Evolutionary conservation across 2,797 vertebrate species (phyloP).

Genomic region (Alca torda): DNA sequence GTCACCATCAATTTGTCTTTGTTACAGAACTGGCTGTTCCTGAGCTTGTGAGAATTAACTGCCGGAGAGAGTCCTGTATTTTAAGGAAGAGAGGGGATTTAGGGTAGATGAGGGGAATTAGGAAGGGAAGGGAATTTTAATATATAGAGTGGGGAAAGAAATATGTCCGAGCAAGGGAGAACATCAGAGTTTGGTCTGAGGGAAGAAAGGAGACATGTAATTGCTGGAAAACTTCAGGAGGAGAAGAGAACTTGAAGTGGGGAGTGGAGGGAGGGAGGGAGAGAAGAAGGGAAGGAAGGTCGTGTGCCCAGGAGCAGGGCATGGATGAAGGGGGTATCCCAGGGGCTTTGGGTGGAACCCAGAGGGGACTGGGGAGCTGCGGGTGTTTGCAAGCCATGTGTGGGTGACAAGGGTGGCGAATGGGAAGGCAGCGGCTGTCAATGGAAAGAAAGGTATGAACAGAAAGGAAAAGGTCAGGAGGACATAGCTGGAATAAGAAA

Average conservation of each 20-base stretch:
- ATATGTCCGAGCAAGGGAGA: background rate
- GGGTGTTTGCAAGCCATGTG: background rate
- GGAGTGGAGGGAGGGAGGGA: background rate
- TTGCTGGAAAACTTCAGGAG: background rate
- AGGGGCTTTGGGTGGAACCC: background rate
- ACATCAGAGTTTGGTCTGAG: background rate
- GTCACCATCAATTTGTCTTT: conserved; percentile 68
- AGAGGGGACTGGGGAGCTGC: background rate
- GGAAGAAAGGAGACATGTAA: background rate
- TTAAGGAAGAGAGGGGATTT: conserved; percentile 37
- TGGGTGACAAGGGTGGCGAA: background rate
- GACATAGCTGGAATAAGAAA: background rate
- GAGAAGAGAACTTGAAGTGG: background rate
- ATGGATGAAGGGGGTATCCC: fast-evolving
- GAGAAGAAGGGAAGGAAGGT: background rate
- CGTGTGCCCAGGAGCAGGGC: background rate
- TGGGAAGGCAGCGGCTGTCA: background rate
- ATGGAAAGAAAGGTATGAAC: background rate
- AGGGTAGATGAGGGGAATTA: conserved; percentile 20
- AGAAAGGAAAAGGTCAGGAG: background rate
- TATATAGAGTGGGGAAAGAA: background rate
- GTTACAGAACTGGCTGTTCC: conserved; percentile 66
- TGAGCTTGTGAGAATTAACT: conserved; percentile 53
- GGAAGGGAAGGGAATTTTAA: background rate
- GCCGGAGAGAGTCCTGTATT: conserved; percentile 25